Evolutionary conservation across 2,113 vertebrate species (phyloP).

Genomic region (Lophotis ruficrista): DNA sequence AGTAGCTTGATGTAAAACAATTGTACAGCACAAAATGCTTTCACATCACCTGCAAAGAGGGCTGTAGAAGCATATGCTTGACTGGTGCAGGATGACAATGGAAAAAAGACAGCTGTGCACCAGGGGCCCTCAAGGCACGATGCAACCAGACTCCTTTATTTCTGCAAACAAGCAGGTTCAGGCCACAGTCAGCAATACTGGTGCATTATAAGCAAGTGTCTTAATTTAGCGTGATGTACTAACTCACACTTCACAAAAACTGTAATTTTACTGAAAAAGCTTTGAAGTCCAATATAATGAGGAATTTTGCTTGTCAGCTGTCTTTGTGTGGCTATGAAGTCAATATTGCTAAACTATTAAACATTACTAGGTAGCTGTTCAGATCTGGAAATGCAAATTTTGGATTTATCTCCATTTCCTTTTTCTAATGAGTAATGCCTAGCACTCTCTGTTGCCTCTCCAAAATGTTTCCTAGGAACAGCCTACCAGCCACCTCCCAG

Average conservation of each 20-base stretch:
- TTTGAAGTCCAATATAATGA: neutral
- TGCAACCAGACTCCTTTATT: neutral
- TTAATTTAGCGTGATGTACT: neutral
- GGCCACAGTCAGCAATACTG: neutral
- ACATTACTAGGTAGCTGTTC: neutral
- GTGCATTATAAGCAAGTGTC: neutral
- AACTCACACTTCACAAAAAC: neutral
- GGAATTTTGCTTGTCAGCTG: neutral
- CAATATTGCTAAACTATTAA: neutral
- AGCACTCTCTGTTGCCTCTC: fast-evolving
- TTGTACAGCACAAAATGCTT: conserved; percentile 17
- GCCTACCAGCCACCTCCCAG: neutral
- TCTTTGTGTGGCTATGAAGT: neutral
- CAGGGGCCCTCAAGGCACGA: neutral
- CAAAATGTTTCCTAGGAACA: neutral
- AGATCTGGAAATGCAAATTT: neutral
- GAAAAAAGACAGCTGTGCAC: neutral
- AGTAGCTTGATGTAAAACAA: neutral
- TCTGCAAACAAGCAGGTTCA: neutral
- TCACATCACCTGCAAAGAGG: neutral
- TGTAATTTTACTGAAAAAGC: neutral
- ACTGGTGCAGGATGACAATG: neutral
- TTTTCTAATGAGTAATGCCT: neutral
- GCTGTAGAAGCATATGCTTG: neutral
- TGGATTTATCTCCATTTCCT: neutral